Conservation (phyloP, 2,888 invertebrate genomes). For the Polyommatus iphigenia region DNA sequence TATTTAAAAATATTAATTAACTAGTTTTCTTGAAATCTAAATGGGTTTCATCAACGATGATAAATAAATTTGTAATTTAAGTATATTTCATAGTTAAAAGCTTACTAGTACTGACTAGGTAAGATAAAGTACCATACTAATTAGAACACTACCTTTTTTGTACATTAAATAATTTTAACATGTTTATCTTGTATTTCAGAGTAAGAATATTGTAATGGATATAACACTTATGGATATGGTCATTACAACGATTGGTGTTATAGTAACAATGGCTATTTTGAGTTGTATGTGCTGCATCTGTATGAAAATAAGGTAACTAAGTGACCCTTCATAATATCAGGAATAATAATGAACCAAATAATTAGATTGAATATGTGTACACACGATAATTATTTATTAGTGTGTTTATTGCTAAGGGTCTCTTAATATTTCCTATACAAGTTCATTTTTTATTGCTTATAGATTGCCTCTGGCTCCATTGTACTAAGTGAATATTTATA, state of each 20-base stretch:
- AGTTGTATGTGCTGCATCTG: slow-evolving; percentile 60
- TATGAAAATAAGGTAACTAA: slow-evolving; percentile 59
- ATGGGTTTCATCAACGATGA: background rate
- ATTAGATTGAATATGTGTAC: too few species aligned
- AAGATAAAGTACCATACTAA: background rate
- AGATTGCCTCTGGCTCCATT: background rate
- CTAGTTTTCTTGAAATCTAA: background rate
- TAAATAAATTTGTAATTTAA: background rate
- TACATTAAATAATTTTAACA: background rate
- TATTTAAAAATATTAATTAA: too few species aligned
- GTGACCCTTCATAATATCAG: too few species aligned
- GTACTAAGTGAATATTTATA: background rate
- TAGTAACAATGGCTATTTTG: slow-evolving; percentile 52
- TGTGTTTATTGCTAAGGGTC: background rate
- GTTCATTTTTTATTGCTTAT: background rate
- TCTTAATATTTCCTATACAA: background rate
- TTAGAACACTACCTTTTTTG: background rate
- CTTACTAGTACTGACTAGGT: slow-evolving; percentile 8
- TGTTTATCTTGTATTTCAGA: slow-evolving; percentile 27
- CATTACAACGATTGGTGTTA: slow-evolving; percentile 48
- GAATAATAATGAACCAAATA: too few species aligned
- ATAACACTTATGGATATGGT: slow-evolving; percentile 52
- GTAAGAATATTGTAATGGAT: slow-evolving; percentile 38
- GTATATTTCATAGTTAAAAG: background rate
- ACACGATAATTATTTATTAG: too few species aligned